These are phyloP conservation scores for Sycophila sp. DNA, from an alignment of 1,140 invertebrate genomes.

Conservation along the genomic window DNA sequence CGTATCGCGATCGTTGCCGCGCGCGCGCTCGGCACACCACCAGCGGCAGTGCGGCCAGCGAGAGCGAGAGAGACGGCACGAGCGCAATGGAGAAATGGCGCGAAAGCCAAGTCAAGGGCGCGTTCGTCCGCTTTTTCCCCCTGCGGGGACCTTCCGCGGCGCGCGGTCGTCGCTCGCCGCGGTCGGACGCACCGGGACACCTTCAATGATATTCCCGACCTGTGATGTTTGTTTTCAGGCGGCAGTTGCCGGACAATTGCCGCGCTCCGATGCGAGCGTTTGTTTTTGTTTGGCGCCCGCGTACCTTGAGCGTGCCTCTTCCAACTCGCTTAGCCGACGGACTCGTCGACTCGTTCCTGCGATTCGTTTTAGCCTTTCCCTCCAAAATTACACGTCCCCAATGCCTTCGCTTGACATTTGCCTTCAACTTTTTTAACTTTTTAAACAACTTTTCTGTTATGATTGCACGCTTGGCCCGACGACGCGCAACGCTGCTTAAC, in stretches of 20 bases:
- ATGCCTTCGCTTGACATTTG: background rate
- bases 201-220: background rate
- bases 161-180: too few relatives aligned
- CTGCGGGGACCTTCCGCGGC: background rate
- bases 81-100: conserved; percentile 13
- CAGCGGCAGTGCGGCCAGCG: background rate
- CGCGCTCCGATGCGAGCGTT: too few relatives aligned
- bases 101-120: conserved; percentile 19
- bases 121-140: conserved; percentile 8
- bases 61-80: background rate
- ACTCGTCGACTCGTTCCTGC: background rate
- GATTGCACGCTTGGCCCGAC: too few relatives aligned
- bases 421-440: background rate
- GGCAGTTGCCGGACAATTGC: background rate
- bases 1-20: conserved; percentile 32
- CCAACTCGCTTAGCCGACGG: background rate
- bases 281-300: conserved; percentile 10
- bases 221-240: background rate
- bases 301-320: background rate
- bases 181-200: too few relatives aligned
- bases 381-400: too few relatives aligned
- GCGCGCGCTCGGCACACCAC: background rate
- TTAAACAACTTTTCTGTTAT: background rate
- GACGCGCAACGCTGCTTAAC: too few relatives aligned
- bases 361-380: too few relatives aligned